Evolutionary conservation across 2,797 vertebrate species (phyloP), one percentile per base, ranked within the genome.

Genomic region (Sebastes ruberrimus): DNA sequence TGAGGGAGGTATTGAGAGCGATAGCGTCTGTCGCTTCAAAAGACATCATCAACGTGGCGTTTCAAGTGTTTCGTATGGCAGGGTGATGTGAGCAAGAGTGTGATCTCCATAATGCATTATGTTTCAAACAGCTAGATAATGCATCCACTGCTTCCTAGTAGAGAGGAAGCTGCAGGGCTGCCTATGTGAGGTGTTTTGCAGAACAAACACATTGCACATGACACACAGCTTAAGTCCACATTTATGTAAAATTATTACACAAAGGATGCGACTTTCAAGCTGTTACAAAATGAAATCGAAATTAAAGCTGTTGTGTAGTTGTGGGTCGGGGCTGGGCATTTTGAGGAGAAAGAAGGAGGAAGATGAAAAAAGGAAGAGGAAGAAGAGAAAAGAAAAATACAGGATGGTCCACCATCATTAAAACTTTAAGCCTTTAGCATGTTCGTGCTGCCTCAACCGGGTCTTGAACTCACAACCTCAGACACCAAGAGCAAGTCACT

Each of bases 101-200:
- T 63, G 83, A 80, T 87, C 76, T 81, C 56, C 38, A 86, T 76
- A 56, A 73, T 20, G 25, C 66, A 80, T 57, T 35, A 69, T 6
- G 46, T 67, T 75, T 81, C 25, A 80, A 59, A 78, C 28, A 11
- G 71, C 42, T 9, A 20, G 38, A 64, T 69, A 42, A 59, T 10
- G 63, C 1, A 55, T 69, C 64, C n/a, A 2, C 52, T 49, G 74
- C 57, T 35, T 75, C 59, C 14, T 14, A 63, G 22, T 14, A 25
- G 13, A 49, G 57, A 67, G 7, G 20, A 53, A 60, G 6, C 32
- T 71, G 42, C 72, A 28, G 59, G 2, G 56, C 57, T 65, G 76
- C 59, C 9, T 72, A 11, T 16, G 10, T 73, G 14, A 81, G 22
- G 33, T 25, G 13, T 22, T 22, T 22, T 42, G 73, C 75, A 18